Percentiles rank a stretch among this genome's conserved stretches.
Evolutionary conservation across 2,797 vertebrate genomes (phyloP).

Genomic region (Anguilla obscura): DNA sequence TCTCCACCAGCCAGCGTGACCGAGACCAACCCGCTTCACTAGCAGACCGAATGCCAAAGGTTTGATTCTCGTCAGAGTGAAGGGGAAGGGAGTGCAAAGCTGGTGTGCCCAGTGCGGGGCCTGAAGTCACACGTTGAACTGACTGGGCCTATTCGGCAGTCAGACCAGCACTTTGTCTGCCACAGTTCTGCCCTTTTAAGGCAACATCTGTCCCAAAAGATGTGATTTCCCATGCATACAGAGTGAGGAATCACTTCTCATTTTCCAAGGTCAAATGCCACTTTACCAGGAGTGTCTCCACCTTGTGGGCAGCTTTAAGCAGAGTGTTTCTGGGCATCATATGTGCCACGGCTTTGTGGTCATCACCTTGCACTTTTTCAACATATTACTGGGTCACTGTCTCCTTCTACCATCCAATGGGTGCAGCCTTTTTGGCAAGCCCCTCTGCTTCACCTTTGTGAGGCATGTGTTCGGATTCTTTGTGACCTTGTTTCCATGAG

Average conservation of each 20-base stretch:
- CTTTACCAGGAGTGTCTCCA: background rate
- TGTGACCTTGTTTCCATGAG: background rate
- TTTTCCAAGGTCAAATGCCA: background rate
- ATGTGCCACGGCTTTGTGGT: background rate
- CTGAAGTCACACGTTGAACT: no score
- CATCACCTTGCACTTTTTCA: background rate
- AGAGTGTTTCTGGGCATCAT: background rate
- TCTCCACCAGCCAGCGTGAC: no score
- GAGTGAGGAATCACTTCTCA: background rate
- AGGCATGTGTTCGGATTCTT: background rate
- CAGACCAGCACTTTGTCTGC: background rate
- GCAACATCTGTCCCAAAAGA: background rate
- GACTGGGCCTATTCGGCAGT: no score
- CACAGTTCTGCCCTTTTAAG: background rate
- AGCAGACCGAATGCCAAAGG: no score
- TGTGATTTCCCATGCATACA: background rate
- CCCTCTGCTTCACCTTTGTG: background rate
- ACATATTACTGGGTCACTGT: background rate
- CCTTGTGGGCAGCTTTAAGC: background rate
- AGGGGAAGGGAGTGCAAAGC: no score
- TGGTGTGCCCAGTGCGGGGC: no score
- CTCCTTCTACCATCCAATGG: no score
- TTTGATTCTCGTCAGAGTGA: no score
- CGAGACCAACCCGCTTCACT: no score
- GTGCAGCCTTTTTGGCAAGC: no score